Conservation (phyloP, 1,140 invertebrate species). For the Drosophila parabipectinata region DNA sequence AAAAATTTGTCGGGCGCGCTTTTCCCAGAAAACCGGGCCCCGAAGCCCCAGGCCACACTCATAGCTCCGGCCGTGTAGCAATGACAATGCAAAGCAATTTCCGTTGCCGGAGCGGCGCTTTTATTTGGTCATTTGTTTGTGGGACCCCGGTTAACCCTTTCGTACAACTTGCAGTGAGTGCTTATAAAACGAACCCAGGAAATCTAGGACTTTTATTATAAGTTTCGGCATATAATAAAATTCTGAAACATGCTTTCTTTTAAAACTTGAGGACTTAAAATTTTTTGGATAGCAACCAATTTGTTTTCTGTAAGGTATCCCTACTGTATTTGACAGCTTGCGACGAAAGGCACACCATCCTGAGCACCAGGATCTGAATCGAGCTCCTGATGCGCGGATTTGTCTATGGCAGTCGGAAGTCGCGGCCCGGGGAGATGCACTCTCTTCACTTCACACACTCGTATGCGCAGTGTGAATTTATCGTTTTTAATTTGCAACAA, state of each 20-base stretch:
- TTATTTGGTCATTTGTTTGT: constrained; percentile 77
- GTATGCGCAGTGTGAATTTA: constrained; percentile 72
- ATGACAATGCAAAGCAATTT: constrained; percentile 68
- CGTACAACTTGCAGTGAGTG: neutral
- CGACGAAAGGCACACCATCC: constrained; percentile 3
- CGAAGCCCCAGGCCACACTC: constrained; percentile 7
- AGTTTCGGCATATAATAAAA: neutral
- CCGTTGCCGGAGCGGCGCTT: constrained; percentile 53
- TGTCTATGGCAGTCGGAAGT: constrained; percentile 60
- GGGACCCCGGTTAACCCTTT: constrained; percentile 10
- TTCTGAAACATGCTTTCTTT: too few species aligned
- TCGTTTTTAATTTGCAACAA: constrained; percentile 83
- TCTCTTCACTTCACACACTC: constrained; percentile 47
- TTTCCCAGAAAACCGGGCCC: constrained; percentile 25
- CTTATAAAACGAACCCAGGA: neutral
- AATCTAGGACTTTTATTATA: neutral
- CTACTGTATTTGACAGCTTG: neutral
- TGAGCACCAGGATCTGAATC: constrained; percentile 5
- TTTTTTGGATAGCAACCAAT: neutral
- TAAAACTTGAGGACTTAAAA: too few species aligned
- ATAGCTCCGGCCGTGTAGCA: constrained; percentile 30
- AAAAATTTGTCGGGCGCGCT: constrained; percentile 75
- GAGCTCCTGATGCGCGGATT: constrained; percentile 68
- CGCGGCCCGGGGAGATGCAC: constrained; percentile 37
- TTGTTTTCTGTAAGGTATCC: neutral